These are phyloP conservation scores for Cerastoderma edule DNA, from an alignment of 2,888 invertebrate genomes.

Conservation along the genomic window DNA sequence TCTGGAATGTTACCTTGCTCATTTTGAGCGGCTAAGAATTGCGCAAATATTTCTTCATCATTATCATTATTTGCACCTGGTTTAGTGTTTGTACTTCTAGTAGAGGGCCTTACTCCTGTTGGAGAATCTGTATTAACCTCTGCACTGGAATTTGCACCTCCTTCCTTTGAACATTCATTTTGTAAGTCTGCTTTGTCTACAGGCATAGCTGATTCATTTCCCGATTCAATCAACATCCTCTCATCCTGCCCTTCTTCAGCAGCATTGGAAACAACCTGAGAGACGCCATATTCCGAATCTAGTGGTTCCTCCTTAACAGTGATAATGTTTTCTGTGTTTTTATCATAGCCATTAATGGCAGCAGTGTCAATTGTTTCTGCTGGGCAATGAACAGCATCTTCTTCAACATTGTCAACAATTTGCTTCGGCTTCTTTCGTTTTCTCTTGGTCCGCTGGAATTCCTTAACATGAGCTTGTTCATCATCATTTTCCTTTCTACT, in stretches of 20 bases:
- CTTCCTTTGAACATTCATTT: neutral
- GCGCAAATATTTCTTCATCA: neutral
- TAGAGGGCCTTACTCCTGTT: no score
- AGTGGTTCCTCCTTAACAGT: slow-evolving; percentile 45
- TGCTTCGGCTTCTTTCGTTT: slow-evolving; percentile 40
- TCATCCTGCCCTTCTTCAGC: neutral
- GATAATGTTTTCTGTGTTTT: slow-evolving; percentile 11
- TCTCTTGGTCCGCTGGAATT: slow-evolving; percentile 39
- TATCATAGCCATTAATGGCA: neutral
- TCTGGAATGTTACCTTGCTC: neutral
- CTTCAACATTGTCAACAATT: neutral
- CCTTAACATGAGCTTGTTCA: neutral
- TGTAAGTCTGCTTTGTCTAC: no score
- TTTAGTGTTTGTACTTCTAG: slow-evolving; percentile 7
- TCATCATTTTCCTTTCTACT: slow-evolving; percentile 7
- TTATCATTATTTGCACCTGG: neutral
- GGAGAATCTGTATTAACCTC: neutral
- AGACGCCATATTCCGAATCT: slow-evolving; percentile 39
- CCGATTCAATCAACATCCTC: no score
- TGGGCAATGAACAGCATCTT: neutral
- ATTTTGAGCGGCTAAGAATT: neutral
- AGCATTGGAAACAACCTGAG: neutral
- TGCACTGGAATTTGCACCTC: neutral
- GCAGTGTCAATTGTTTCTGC: neutral
- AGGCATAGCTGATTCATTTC: neutral